Evolutionary conservation across 2,113 vertebrate genomes (phyloP).

Genomic region (Bothrops jararaca): DNA sequence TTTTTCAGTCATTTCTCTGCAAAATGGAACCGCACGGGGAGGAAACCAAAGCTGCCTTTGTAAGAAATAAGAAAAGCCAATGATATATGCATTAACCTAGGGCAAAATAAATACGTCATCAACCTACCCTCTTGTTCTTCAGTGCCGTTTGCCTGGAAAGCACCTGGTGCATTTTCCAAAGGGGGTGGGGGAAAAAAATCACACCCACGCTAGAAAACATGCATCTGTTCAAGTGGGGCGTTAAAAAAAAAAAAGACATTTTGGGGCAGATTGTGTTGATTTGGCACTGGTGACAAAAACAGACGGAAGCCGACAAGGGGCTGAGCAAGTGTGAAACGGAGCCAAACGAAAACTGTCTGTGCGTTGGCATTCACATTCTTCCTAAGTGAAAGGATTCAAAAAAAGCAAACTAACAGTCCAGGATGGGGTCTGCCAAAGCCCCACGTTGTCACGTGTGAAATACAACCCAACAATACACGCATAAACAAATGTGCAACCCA

Average conservation of each 20-base stretch:
- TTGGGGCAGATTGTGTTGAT: neutral
- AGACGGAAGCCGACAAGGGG: neutral
- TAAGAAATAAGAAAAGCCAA: neutral
- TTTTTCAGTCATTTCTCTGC: neutral
- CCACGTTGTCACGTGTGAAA: neutral
- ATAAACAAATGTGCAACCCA: neutral
- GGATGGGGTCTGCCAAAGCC: neutral
- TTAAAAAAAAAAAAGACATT: neutral
- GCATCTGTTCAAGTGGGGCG: neutral
- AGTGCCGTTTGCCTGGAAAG: neutral
- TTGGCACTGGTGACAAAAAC: neutral
- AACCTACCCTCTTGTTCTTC: neutral
- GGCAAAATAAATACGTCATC: neutral
- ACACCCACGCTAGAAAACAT: neutral
- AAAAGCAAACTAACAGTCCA: neutral
- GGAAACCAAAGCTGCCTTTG: neutral
- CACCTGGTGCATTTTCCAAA: neutral
- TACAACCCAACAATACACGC: neutral
- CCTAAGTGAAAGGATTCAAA: neutral
- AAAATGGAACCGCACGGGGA: neutral
- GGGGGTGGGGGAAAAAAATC: neutral
- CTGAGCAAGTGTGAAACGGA: neutral
- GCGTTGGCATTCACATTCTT: too few relatives aligned
- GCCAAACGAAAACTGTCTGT: neutral
- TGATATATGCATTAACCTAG: neutral